phyloP scores from a whole-genome alignment of 2,888 invertebrate genomes.

The Scaptomyza cyrtandrae region DNA sequence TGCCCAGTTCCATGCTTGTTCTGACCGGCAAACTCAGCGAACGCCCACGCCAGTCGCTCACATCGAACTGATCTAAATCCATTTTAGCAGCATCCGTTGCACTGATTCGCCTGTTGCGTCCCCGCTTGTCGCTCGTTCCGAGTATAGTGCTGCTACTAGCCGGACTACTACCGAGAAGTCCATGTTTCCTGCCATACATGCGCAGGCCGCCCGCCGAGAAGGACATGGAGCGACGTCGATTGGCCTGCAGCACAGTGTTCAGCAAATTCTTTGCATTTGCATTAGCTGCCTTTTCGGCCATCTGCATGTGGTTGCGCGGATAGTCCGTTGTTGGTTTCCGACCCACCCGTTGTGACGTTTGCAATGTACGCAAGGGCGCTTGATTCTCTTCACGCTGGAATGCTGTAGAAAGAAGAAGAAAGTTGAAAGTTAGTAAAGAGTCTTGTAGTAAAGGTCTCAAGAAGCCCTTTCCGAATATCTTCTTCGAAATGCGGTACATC shows the following conservation, averaged over 20 bases:
- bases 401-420: constrained; percentile 1
- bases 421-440: neutral
- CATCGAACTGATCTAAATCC: neutral
- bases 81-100: neutral
- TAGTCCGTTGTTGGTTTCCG: constrained; percentile 3
- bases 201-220: constrained; percentile 22
- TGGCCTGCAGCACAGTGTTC: constrained; percentile 53
- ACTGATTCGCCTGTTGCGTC: neutral
- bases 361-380: constrained; percentile 47
- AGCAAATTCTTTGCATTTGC: constrained; percentile 40
- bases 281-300: constrained; percentile 36
- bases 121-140: neutral
- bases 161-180: neutral
- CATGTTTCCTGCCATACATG: constrained; percentile 11
- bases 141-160: neutral
- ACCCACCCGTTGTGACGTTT: constrained; percentile 7
- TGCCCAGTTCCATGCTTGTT: constrained; percentile 12
- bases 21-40: constrained; percentile 58
- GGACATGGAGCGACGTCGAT: constrained; percentile 57
- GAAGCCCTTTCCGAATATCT: neutral
- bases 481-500: neutral
- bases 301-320: constrained; percentile 53
- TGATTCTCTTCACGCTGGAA: constrained; percentile 34
- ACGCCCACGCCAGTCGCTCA: constrained; percentile 26
- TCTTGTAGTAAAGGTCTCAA: neutral